Base-by-base conservation (phyloP, 2,888 invertebrate genomes). In the Callosobruchus maculatus region DNA sequence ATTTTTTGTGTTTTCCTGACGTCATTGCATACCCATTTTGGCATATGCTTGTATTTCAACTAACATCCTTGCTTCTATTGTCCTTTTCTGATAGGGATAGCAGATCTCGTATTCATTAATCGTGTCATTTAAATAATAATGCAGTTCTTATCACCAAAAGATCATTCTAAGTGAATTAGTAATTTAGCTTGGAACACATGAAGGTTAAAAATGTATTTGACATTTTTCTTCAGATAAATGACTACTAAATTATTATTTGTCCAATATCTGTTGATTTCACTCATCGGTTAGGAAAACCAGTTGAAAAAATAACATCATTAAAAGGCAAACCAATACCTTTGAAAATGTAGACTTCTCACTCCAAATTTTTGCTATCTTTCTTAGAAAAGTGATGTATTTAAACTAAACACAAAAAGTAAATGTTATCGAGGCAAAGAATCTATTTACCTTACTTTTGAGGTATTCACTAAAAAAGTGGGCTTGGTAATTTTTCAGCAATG, bases 1-100 rank as follows among this genome's bases (percentile, higher is more conserved):
- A 82, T 81, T 81, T 82, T 82, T 82, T 83, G 80, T 81, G 81
- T 81, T 80, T 81, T 78, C 9, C 26, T 75, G 76, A 77, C 76
- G 77, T 79, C 72, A 70, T 74, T 26, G 71, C 22, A 68, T n/a
- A 68, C 2, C 68, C 18, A 49, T 49, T 49, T 20, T 68, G 21
- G 68, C 22, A 21, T 22, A 68, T 68, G 21, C 21, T 22, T 68
- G 7, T 68, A 21, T 20, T 21, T 20, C 20, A n/a, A 68, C 68
- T 68, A 20, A 78, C 72, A 75, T 77, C 77, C 73, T 76, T 73
- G 78, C 78, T 78, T 78, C 72, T 20, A 67, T 20, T 22, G 20
- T 22, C 7, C 68, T 22, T 21, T 68, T 68, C 68, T 68, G 68
- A 68, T 68, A 68, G 22, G 22, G 68, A 68, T 68, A 68, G 68